Evolutionary conservation across 2,797 vertebrate species (phyloP).

Genomic region (Lepilemur septentrionalis): DNA sequence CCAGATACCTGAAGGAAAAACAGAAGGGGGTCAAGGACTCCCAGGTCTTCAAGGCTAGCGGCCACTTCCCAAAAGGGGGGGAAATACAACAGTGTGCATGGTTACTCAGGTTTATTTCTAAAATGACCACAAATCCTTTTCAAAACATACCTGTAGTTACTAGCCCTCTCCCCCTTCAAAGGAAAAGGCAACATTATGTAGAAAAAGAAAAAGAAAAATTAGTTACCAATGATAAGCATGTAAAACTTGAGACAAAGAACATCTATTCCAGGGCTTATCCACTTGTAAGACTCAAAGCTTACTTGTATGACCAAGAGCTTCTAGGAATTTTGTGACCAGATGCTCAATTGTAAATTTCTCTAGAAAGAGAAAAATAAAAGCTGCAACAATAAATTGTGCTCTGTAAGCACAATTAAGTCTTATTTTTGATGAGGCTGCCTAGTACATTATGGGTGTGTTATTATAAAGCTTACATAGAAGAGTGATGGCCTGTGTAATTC

Average conservation of each 20-base stretch:
- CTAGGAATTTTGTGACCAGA: neutral
- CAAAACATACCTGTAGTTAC: neutral
- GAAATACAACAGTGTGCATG: neutral
- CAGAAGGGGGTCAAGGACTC: neutral
- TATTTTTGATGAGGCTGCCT: neutral
- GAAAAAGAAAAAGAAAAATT: neutral
- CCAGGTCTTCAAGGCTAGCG: neutral
- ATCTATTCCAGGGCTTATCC: neutral
- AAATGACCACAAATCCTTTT: neutral
- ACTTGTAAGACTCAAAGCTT: neutral
- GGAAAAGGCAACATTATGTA: neutral
- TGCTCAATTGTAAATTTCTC: neutral
- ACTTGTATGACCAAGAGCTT: neutral
- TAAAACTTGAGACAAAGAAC: neutral
- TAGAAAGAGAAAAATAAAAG: conserved; percentile 36
- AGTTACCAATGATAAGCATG: neutral
- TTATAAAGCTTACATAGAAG: neutral
- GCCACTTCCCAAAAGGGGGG: neutral
- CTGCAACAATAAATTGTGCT: neutral
- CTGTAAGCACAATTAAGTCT: neutral
- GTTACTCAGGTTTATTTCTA: neutral
- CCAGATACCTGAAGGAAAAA: neutral
- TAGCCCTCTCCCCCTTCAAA: neutral
- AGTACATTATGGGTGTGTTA: neutral
- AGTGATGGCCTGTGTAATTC: neutral